Base-by-base conservation (phyloP, 2,113 vertebrate species). In the Globicephala melas region DNA sequence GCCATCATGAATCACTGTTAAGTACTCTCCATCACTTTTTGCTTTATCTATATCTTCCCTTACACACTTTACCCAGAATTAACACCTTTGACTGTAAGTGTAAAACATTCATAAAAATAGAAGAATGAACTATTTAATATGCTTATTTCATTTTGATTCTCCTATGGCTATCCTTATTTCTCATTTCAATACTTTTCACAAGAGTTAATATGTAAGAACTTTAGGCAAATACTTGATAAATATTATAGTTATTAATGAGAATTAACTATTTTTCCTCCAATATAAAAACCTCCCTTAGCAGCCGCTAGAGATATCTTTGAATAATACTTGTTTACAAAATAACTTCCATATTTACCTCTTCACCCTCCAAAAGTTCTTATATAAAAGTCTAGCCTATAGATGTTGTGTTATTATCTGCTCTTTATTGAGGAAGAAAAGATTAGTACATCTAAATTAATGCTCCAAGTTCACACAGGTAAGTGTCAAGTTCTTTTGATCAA, bases 131-230 rank as follows among this genome's bases (percentile, higher is more conserved):
- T 58, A 70, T 41, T 58, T 65, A 33, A 81, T 90, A 53, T 58
- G 10, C 13, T 76, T 67, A 68, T 79, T 83, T 96, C 5, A 73
- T 89, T 86, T 91, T 68, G 33, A 17, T 79, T 90, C 36, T 41
- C 3, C 41, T 82, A 71, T 81, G 15, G 4, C 5, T 86, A 44
- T 87, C 5, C 2, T 83, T 26, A 50, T 14, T 88, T 73, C 18
- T 92, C 33, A 86, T 79, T 79, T 68, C 31, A 93, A 26, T 74
- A 71, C 15, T 71, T 91, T 73, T 50, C 50, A 62, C 5, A 71
- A 50, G 71, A 23, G 1, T 41, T 18, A 86, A 7, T 28, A 44
- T 50, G 21, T 15, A 58, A 44, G n/a, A 77, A 0, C 1, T 74
- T 1, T 67, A 26, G 62, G 11, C 9, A 15, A 63, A 10, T 65